Conservation (phyloP, 2,113 vertebrate species). For the Pelodiscus sinensis region DNA sequence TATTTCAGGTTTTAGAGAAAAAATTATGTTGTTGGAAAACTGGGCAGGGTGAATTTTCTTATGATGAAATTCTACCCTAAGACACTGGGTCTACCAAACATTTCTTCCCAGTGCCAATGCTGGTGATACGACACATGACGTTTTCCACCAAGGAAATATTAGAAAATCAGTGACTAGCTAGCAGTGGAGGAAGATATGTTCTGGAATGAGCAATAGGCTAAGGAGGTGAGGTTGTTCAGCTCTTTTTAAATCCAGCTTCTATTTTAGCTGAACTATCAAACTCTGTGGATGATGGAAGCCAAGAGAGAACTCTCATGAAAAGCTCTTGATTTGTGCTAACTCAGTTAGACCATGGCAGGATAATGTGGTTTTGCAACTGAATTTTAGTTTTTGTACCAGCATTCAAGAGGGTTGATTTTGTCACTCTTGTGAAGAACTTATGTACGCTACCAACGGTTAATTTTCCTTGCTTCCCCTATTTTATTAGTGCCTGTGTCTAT, state of each 20-base stretch:
- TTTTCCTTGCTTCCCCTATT: accelerated
- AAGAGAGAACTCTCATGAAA: background rate
- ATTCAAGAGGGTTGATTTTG: background rate
- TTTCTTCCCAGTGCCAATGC: background rate
- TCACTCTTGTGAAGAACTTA: background rate
- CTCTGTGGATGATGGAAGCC: background rate
- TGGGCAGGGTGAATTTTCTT: background rate
- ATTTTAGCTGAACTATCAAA: background rate
- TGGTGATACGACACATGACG: background rate
- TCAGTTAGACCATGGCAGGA: background rate
- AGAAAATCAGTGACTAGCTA: constrained; percentile 52
- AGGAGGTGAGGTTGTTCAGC: constrained; percentile 6
- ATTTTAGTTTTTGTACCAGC: background rate
- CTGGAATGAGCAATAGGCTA: background rate
- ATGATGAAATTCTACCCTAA: background rate
- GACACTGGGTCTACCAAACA: background rate
- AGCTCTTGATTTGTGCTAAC: background rate
- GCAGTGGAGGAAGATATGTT: constrained; percentile 36
- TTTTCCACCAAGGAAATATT: constrained; percentile 69
- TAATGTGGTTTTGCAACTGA: background rate
- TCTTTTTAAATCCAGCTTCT: constrained; percentile 1
- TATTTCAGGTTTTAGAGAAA: constrained; percentile 32
- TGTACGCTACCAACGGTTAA: background rate
- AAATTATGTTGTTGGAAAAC: background rate
- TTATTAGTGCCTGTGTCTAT: background rate